A percentile compares a stretch with the other conserved stretches of the same genome.
Evolutionary conservation across 2,797 vertebrate genomes (phyloP).

Genomic region (Champsocephalus esox): DNA sequence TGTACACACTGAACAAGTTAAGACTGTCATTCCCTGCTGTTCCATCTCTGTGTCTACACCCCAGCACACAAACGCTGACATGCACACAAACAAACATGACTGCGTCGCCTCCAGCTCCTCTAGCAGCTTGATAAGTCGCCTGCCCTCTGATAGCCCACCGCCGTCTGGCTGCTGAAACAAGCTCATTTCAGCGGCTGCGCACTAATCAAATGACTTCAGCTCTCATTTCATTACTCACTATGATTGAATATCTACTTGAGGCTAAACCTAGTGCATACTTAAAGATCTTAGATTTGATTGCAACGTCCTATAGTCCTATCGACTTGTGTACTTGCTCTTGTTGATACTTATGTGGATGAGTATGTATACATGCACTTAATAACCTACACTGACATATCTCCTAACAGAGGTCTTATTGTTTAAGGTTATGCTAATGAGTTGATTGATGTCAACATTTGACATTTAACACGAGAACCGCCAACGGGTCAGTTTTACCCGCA

Average conservation of each 20-base stretch:
- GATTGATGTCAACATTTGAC: not conserved
- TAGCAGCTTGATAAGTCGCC: constrained; percentile 3
- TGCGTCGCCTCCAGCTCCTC: not conserved
- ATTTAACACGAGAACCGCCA: too few relatives aligned
- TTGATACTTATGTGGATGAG: not conserved
- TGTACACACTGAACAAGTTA: constrained; percentile 15
- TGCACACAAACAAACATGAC: constrained; percentile 15
- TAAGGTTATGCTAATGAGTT: not conserved
- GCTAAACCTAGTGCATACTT: constrained; percentile 32
- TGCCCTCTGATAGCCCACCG: constrained; percentile 2
- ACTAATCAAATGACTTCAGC: not conserved
- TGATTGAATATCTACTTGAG: constrained; percentile 15
- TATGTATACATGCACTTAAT: not conserved
- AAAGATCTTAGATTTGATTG: constrained; percentile 26
- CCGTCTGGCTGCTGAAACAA: constrained; percentile 15
- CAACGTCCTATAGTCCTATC: constrained; percentile 12
- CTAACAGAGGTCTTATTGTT: not conserved
- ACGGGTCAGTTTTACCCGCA: too few relatives aligned
- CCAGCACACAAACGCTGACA: constrained; percentile 8
- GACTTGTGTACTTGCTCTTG: not conserved
- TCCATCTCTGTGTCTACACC: constrained; percentile 25
- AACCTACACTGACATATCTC: not conserved
- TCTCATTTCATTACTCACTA: not conserved
- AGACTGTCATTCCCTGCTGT: constrained; percentile 39
- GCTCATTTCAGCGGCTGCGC: constrained; percentile 2